These are phyloP conservation scores for Pionites leucogaster DNA, from an alignment of 2,113 vertebrate genomes.

Conservation along the genomic window DNA sequence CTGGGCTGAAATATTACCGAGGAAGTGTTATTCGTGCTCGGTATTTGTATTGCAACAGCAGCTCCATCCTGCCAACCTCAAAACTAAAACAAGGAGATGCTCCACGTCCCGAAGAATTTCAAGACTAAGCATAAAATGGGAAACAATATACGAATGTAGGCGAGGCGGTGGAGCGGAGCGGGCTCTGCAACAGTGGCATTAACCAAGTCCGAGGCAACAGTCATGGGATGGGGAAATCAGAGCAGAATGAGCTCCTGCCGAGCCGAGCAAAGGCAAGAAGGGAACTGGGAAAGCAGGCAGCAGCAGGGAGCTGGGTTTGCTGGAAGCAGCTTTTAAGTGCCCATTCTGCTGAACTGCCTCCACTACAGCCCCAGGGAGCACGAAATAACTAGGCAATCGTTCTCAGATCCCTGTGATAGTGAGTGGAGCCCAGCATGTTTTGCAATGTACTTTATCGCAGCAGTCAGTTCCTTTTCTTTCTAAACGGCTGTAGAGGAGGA, in stretches of 20 bases:
- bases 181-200: not conserved
- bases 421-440: not conserved
- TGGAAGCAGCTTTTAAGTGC: not conserved
- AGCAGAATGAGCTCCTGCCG: not conserved
- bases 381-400: not conserved
- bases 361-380: conserved; percentile 24
- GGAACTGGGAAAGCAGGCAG: not conserved
- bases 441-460: not conserved
- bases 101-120: not conserved
- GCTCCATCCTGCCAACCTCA: not conserved
- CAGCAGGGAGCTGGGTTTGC: not conserved
- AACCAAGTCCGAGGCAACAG: not conserved
- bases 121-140: not conserved
- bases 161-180: not conserved
- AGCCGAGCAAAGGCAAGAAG: not conserved
- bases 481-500: not conserved
- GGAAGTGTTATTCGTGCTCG: not conserved
- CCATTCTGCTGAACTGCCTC: not conserved
- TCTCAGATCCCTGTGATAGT: not conserved
- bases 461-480: not conserved
- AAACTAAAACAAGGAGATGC: not conserved
- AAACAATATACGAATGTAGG: accelerated
- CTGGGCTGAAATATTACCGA: not conserved
- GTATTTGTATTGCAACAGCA: not conserved
- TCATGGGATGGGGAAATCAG: not conserved